Percentiles rank a stretch among this genome's conserved stretches.
Evolutionary conservation across 2,888 invertebrate species (phyloP).

Genomic region (Lottia gigantea): DNA sequence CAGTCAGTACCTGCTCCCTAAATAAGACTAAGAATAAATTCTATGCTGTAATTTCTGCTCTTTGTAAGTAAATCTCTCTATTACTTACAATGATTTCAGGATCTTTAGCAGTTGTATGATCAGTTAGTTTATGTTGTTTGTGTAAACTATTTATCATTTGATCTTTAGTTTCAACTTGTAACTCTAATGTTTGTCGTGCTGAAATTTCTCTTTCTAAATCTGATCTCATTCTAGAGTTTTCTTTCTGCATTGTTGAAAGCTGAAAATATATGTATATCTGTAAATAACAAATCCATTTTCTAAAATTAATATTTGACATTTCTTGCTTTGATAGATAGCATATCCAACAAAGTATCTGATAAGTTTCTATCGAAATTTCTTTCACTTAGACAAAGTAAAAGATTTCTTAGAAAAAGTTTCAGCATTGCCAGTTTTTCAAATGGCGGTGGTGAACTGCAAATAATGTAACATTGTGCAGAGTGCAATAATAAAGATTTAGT

Average conservation of each 20-base stretch:
- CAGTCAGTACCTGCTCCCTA: too few relatives aligned
- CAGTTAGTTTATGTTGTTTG: slow-evolving; percentile 35
- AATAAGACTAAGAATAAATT: background rate
- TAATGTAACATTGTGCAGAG: too few relatives aligned
- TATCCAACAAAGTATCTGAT: background rate
- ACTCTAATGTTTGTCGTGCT: slow-evolving; percentile 57
- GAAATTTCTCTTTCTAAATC: slow-evolving; percentile 62
- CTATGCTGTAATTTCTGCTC: slow-evolving; percentile 19
- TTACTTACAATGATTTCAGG: slow-evolving; percentile 2
- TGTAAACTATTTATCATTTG: slow-evolving; percentile 59
- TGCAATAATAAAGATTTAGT: too few relatives aligned
- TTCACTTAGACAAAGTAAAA: too few relatives aligned
- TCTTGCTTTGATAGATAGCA: too few relatives aligned
- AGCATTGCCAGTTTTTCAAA: too few relatives aligned
- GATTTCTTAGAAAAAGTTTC: too few relatives aligned
- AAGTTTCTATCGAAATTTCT: background rate
- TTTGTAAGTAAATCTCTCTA: slow-evolving; percentile 12
- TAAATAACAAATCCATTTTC: too few relatives aligned
- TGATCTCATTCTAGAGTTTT: slow-evolving; percentile 57
- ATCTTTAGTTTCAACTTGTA: slow-evolving; percentile 64
- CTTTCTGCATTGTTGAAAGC: slow-evolving; percentile 62
- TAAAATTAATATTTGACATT: too few relatives aligned
- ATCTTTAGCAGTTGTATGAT: slow-evolving; percentile 4
- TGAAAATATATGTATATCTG: slow-evolving; percentile 30
- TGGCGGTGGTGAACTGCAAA: too few relatives aligned